Conservation (phyloP, 2,888 invertebrate genomes). For the Tetheella fluctuosa region DNA sequence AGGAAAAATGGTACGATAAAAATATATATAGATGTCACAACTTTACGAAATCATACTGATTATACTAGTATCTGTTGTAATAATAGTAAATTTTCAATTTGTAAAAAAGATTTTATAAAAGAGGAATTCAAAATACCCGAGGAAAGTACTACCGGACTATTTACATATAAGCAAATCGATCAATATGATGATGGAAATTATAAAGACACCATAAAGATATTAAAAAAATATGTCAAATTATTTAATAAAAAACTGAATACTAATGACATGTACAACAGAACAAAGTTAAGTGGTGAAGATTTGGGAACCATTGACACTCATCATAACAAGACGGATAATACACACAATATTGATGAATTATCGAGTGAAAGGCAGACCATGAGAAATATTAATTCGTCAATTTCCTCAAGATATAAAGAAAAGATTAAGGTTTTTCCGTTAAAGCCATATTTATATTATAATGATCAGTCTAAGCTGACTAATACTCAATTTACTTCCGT, state of each 20-base stretch:
- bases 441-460: neutral
- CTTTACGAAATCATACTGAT: conserved; percentile 41
- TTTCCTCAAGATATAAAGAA: neutral
- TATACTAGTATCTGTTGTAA: conserved; percentile 55
- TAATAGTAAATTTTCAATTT: conserved; percentile 30
- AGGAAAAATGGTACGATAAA: conserved; percentile 56
- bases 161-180: neutral
- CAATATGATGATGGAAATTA: conserved; percentile 25
- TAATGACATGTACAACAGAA: neutral
- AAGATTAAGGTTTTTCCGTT: neutral
- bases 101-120: conserved; percentile 27
- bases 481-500: neutral
- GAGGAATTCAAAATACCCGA: conserved; percentile 16
- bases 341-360: neutral
- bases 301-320: neutral
- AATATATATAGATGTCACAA: conserved; percentile 62
- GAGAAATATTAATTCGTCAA: neutral
- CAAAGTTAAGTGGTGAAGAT: neutral
- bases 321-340: neutral
- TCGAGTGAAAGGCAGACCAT: neutral
- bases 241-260: conserved; percentile 41
- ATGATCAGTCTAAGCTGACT: neutral
- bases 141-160: conserved; percentile 5
- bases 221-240: conserved; percentile 50
- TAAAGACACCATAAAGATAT: conserved; percentile 49